These are phyloP conservation scores for Sphaerodactylus townsendi DNA, from an alignment of 2,113 vertebrate species.

Conservation along the genomic window DNA sequence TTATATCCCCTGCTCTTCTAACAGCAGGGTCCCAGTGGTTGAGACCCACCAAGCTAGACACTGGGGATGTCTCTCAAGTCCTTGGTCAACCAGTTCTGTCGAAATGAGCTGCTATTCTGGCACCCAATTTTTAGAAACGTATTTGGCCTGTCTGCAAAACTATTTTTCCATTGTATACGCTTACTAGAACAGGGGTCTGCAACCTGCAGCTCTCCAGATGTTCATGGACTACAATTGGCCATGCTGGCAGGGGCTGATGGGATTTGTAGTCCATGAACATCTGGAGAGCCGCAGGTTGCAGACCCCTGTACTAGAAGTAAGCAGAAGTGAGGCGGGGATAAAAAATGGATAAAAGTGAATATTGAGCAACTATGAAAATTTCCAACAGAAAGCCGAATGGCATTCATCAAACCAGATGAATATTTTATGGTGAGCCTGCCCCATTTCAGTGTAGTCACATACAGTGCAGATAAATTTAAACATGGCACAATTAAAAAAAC, in stretches of 20 bases:
- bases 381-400: neutral
- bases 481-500: neutral
- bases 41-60: neutral
- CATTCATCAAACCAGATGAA: neutral
- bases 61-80: neutral
- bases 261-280: no score
- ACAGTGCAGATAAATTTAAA: neutral
- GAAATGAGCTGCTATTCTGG: neutral
- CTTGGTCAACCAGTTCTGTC: neutral
- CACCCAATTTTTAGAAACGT: neutral
- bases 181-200: no score
- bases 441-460: neutral
- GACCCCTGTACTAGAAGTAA: constrained; percentile 2
- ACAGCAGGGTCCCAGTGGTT: neutral
- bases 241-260: no score
- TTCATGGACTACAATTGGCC: no score
- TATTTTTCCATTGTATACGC: no score
- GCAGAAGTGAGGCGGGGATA: neutral
- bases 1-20: neutral
- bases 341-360: no score
- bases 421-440: neutral
- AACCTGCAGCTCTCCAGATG: no score
- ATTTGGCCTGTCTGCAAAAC: neutral
- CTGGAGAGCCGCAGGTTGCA: no score
- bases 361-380: neutral